Conservation (phyloP, 2,113 vertebrate genomes). For the Rhinoptilus africanus region DNA sequence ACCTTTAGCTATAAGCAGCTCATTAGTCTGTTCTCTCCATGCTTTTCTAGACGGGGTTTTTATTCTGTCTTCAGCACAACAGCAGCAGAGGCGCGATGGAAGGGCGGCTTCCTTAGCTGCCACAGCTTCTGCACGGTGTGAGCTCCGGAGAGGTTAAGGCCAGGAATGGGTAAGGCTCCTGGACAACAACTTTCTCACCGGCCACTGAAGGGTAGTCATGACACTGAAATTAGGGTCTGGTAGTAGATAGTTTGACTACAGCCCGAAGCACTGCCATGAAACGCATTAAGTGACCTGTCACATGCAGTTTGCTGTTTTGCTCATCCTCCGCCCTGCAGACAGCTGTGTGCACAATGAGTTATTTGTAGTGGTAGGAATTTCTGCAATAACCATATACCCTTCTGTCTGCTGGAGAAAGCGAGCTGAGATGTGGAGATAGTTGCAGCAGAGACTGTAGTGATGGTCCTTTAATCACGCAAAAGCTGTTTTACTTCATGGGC, state of each 20-base stretch:
- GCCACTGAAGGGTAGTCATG: background rate
- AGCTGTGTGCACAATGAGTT: background rate
- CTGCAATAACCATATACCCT: background rate
- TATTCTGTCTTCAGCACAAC: background rate
- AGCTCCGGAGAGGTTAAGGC: background rate
- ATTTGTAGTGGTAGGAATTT: background rate
- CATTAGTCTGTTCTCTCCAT: rapidly evolving
- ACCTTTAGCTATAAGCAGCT: background rate
- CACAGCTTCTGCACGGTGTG: rapidly evolving
- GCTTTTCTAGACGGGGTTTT: background rate
- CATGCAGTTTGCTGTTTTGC: background rate
- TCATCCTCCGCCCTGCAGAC: background rate
- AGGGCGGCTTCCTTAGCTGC: background rate
- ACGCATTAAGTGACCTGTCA: slow-evolving; percentile 14
- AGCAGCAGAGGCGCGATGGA: rapidly evolving
- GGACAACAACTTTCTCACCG: background rate
- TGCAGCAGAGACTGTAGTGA: background rate
- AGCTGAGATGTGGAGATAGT: background rate
- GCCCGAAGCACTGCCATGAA: background rate
- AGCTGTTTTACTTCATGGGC: background rate
- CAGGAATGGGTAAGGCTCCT: background rate
- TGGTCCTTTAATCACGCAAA: background rate
- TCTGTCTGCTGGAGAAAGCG: background rate
- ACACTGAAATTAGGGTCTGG: background rate
- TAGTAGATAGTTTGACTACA: background rate